Evolutionary conservation across 1,140 invertebrate genomes (phyloP).

Genomic region (Camponotus pennsylvanicus): DNA sequence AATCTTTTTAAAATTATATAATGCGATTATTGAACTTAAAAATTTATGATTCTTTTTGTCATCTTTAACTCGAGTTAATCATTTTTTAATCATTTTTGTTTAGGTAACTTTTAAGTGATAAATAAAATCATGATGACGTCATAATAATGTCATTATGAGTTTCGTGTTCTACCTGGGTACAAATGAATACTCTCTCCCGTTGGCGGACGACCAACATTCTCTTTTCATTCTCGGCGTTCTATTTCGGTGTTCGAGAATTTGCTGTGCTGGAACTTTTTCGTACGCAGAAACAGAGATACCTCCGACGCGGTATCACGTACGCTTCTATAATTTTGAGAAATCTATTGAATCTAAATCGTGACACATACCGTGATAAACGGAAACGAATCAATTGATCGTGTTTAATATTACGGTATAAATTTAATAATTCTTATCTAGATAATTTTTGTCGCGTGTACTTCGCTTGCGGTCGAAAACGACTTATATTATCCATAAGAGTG

Average conservation of each 20-base stretch:
- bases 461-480: background rate
- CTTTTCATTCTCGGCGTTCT: slow-evolving; percentile 20
- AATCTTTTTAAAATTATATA: too few species aligned
- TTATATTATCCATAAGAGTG: background rate
- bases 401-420: background rate
- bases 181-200: background rate
- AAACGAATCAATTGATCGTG: background rate
- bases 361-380: background rate
- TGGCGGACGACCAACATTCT: slow-evolving; percentile 17
- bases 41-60: too few species aligned
- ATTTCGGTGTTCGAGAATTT: slow-evolving; percentile 8
- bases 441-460: background rate
- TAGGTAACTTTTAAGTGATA: too few species aligned
- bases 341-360: background rate
- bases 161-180: too few species aligned
- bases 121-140: too few species aligned
- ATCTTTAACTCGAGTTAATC: too few species aligned
- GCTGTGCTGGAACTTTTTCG: background rate
- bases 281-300: slow-evolving; percentile 15
- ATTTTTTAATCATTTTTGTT: too few species aligned
- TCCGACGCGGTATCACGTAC: background rate
- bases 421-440: background rate
- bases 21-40: too few species aligned
- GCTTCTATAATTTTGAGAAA: background rate
- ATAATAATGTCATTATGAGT: too few species aligned